Evolutionary conservation across 1,140 invertebrate species (phyloP).

Genomic region (Melitaea cinxia): DNA sequence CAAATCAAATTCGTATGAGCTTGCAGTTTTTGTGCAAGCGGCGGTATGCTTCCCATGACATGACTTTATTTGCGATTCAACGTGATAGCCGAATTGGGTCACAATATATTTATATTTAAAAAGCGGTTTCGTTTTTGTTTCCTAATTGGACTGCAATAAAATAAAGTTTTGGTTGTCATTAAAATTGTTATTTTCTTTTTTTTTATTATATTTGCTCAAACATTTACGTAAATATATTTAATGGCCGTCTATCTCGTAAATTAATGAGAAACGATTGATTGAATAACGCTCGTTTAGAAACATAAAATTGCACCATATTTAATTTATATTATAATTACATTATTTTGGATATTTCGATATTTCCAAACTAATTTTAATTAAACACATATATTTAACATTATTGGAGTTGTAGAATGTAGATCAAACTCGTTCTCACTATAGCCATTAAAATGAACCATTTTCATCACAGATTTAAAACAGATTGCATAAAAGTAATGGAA

Average conservation of each 20-base stretch:
- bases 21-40: slow-evolving; percentile 34
- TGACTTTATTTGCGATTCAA: slow-evolving; percentile 29
- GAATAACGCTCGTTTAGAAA: not conserved
- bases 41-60: slow-evolving; percentile 21
- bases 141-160: not conserved
- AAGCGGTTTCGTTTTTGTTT: not conserved
- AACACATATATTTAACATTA: not conserved
- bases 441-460: not conserved
- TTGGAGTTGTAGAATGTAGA: slow-evolving; percentile 2
- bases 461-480: not conserved
- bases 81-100: slow-evolving; percentile 24
- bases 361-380: not conserved
- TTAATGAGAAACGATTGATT: not conserved
- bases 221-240: not conserved
- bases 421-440: not conserved
- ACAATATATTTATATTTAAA: slow-evolving; percentile 26
- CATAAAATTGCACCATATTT: not conserved
- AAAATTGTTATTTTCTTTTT: not conserved
- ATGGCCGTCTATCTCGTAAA: not conserved
- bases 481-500: not conserved
- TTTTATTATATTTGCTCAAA: not conserved
- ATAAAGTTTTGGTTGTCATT: not conserved
- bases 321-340: not conserved
- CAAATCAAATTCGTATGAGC: slow-evolving; percentile 21
- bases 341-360: not conserved